phyloP scores from a whole-genome alignment of 2,888 invertebrate genomes.

The Oasisia sp. region DNA sequence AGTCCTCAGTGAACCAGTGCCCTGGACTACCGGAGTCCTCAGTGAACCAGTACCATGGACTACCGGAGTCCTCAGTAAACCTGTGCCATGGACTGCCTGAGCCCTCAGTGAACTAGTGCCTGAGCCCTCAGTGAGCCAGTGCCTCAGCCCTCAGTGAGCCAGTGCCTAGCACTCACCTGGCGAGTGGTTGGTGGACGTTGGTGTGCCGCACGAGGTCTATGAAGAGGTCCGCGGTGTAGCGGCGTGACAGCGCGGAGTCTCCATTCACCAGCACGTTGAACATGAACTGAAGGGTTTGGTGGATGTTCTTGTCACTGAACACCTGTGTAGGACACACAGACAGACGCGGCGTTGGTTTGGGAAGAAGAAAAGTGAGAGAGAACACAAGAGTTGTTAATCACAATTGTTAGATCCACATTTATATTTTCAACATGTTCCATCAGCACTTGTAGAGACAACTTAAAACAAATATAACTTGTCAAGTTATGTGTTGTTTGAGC shows the following conservation, averaged over 20 bases:
- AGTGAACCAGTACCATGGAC: too few species aligned
- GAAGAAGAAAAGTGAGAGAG: not conserved
- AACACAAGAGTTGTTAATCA: too few species aligned
- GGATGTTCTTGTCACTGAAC: conserved; percentile 59
- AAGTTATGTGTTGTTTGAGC: too few species aligned
- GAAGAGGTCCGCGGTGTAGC: conserved; percentile 65
- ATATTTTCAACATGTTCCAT: too few species aligned
- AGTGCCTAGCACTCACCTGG: conserved; percentile 45
- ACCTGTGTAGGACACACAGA: conserved; percentile 44
- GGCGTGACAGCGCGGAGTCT: conserved; percentile 59
- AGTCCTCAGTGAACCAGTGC: too few species aligned
- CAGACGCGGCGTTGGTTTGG: not conserved
- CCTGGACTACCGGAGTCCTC: too few species aligned
- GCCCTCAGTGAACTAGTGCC: too few species aligned
- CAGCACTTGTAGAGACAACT: too few species aligned
- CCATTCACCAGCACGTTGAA: conserved; percentile 65
- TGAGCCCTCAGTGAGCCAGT: too few species aligned
- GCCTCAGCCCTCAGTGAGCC: conserved; percentile 32
- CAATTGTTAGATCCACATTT: not conserved
- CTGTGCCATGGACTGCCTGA: too few species aligned
- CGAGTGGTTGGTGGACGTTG: conserved; percentile 52
- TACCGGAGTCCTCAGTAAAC: too few species aligned
- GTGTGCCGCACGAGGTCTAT: conserved; percentile 58
- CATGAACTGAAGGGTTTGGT: conserved; percentile 65
- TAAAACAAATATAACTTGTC: too few species aligned